A percentile compares a stretch with the other conserved stretches of the same genome.
Evolutionary conservation across 30 jellyfish, hydroid and myxozoan species (phyloP).

Genomic region (Cassiopea andromeda): DNA sequence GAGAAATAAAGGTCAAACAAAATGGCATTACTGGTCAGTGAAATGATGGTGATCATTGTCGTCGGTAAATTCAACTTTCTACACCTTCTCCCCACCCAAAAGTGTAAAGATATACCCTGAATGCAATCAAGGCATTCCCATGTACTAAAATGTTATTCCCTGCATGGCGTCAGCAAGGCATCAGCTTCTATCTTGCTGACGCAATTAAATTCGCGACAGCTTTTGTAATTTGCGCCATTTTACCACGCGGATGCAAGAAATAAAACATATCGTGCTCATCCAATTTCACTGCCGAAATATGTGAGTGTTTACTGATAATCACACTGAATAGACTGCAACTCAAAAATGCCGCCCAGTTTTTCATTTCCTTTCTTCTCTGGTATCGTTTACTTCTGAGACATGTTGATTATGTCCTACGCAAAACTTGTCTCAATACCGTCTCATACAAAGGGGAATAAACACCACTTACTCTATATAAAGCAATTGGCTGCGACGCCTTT

Average conservation of each 20-base stretch:
- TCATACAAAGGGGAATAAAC: neutral
- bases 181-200: neutral
- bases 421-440: neutral
- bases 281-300: neutral
- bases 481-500: neutral
- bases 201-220: neutral
- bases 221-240: neutral
- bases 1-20: too few species aligned
- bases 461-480: neutral
- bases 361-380: neutral
- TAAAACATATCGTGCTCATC: neutral
- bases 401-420: neutral
- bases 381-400: neutral
- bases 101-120: too few species aligned
- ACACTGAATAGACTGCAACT: neutral
- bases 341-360: neutral
- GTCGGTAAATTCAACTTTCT: too few species aligned
- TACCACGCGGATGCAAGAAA: slow-evolving; percentile 8
- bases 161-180: too few species aligned
- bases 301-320: neutral
- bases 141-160: too few species aligned
- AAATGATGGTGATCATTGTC: too few species aligned
- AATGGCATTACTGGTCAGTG: too few species aligned
- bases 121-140: too few species aligned
- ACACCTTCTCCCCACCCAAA: too few species aligned